A percentile compares a stretch with the other conserved stretches of the same genome.
Evolutionary conservation across 2,797 vertebrate genomes (phyloP).

Genomic region (Eulemur rubriventer): DNA sequence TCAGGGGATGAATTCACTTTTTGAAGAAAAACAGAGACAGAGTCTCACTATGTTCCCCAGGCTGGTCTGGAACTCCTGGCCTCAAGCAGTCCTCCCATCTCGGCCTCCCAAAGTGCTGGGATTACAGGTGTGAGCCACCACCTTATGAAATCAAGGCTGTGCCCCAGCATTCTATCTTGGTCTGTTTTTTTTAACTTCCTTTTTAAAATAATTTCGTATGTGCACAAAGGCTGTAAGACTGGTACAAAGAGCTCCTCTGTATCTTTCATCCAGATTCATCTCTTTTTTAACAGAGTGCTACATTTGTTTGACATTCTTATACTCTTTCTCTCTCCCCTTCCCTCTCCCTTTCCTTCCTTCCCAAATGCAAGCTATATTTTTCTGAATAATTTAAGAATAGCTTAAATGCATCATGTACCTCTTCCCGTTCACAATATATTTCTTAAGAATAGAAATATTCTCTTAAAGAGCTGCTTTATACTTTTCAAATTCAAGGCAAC

Average conservation of each 20-base stretch:
- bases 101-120: background rate
- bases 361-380: background rate
- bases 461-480: background rate
- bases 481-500: background rate
- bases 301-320: background rate
- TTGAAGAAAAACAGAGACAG: background rate
- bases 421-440: background rate
- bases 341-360: background rate
- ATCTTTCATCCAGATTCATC: background rate
- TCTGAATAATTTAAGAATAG: background rate
- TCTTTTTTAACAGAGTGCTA: constrained; percentile 15
- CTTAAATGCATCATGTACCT: background rate
- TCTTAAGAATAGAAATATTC: constrained; percentile 14
- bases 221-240: background rate
- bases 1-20: background rate
- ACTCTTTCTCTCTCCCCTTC: background rate
- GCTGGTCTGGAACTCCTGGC: background rate
- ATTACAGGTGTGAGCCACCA: background rate
- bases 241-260: background rate
- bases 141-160: background rate
- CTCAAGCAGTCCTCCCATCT: background rate
- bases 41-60: background rate
- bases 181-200: background rate
- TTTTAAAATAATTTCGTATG: background rate
- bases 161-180: background rate